Conservation (phyloP, 2,113 vertebrate genomes). For the Bagarius yarrelli region DNA sequence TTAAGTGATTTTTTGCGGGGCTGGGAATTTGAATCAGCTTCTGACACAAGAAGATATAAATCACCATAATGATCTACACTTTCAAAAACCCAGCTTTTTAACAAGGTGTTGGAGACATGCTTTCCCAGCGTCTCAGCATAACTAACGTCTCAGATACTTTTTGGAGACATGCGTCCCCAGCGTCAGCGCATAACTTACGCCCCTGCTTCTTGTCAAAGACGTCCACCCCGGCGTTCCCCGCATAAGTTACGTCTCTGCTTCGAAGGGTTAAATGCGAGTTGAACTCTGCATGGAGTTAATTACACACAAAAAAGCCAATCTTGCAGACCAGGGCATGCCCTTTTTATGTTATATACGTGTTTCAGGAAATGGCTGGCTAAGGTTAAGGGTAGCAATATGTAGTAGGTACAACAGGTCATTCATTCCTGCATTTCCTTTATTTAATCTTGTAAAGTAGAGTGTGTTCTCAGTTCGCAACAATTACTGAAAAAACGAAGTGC, state of each 20-base stretch:
- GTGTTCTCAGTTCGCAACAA: background rate
- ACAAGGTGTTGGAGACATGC: background rate
- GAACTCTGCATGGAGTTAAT: slow-evolving; percentile 32
- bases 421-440: slow-evolving; percentile 5
- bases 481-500: background rate
- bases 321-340: slow-evolving; percentile 4
- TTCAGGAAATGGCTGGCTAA: slow-evolving; percentile 8
- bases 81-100: background rate
- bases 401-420: slow-evolving; percentile 12
- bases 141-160: background rate
- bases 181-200: background rate
- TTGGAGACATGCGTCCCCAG: background rate
- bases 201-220: background rate
- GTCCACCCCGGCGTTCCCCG: background rate
- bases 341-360: slow-evolving; percentile 13
- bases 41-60: background rate
- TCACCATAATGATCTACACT: background rate
- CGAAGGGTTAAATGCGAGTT: slow-evolving; percentile 8
- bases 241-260: background rate
- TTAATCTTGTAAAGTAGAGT: background rate
- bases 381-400: slow-evolving; percentile 6
- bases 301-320: slow-evolving; percentile 8
- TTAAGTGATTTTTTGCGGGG: background rate
- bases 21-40: background rate
- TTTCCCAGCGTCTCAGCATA: background rate